Evolutionary conservation across 2,888 invertebrate genomes (phyloP).

Genomic region (Xestoiulus laeticollis): DNA sequence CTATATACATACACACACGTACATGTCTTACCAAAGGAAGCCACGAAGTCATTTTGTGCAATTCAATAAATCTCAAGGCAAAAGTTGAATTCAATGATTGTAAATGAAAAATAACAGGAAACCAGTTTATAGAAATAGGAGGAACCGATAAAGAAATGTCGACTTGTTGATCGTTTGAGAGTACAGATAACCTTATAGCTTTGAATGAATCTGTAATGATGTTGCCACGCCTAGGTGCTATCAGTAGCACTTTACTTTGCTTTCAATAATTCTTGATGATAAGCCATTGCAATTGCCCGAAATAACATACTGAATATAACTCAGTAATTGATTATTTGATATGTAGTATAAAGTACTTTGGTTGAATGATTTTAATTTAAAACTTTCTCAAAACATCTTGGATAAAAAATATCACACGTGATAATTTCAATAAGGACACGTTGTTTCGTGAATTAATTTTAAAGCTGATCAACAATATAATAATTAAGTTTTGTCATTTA

Average conservation of each 20-base stretch:
- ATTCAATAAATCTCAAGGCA: not conserved
- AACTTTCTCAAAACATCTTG: not conserved
- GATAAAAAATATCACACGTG: not conserved
- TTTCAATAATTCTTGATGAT: not conserved
- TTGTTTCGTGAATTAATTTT: too few species aligned
- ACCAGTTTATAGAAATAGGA: not conserved
- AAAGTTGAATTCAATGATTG: not conserved
- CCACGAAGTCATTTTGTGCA: not conserved
- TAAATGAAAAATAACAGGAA: slow-evolving; percentile 14
- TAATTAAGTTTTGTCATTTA: too few species aligned
- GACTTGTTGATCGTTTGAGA: not conserved
- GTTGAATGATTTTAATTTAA: not conserved
- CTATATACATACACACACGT: not conserved
- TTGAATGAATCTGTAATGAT: slow-evolving; percentile 27
- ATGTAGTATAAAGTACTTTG: not conserved
- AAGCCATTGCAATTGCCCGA: not conserved
- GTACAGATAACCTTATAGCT: not conserved
- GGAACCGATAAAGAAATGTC: not conserved
- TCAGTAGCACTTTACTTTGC: not conserved
- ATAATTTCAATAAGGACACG: too few species aligned
- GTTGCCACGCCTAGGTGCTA: slow-evolving; percentile 13
- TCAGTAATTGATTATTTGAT: too few species aligned
- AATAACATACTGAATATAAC: not conserved
- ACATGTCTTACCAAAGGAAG: not conserved
- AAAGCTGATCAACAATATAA: too few species aligned